Evolutionary conservation across 2,797 vertebrate species (phyloP), one percentile per base, ranked within the genome.

Genomic region (Mycteria americana): DNA sequence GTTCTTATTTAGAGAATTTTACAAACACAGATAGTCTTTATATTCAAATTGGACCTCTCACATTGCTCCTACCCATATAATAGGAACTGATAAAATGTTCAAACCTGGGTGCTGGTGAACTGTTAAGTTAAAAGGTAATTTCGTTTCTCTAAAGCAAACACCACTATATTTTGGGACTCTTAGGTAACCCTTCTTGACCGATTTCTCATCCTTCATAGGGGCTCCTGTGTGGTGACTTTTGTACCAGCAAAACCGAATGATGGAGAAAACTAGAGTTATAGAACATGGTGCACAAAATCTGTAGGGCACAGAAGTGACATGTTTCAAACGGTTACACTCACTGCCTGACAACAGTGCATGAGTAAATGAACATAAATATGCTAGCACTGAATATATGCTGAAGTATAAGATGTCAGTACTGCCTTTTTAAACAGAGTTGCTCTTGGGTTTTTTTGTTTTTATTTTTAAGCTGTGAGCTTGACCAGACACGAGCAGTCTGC

Each of bases 401-500:
- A 95, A 90, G 57, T 91, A 79, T 92, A 80, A 91, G 75, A 87
- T 97, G 94, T 97, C 91, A 96, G 51, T 94, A 69, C 75, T 97
- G 85, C 91, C 95, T 96, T 96, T 96, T 96, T 97, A 96, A 98
- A 98, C 93, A 97, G 96, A 97, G 78, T 98, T 98, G 97, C 97
- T 97, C 89, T 97, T 97, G 94, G 93, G 37, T 39, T 97, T 95
- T 98, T 41, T 53, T 93, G 89, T 19, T 37, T 37, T 68, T 16
- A 46, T 86, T 88, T 97, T 98, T 96, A 98, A 99, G 99, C 99
- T 98, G 97, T 99, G 97, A 99, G 99, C 97, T 98, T 99, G 98
- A 99, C 98, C 92, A 99, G 99, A 97, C 99, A 99, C 84, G 99
- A 99, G 96, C 99, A 99, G 97, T 99, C 99, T 97, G 99, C 99